Evolutionary conservation across 1,140 invertebrate species (phyloP).

Genomic region (Xylocopa sonorina): DNA sequence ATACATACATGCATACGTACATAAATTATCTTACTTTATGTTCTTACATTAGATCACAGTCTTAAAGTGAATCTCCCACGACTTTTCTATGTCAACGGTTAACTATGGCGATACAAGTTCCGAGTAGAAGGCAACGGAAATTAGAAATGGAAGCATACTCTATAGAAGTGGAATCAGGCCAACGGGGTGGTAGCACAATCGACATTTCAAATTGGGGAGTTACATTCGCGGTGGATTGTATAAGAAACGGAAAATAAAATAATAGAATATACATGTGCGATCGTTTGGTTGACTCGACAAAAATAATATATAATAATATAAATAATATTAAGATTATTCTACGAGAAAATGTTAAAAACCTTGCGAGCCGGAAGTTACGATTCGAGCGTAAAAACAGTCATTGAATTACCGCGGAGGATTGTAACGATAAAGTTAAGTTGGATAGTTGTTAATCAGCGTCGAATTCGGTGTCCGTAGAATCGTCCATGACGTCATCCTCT

Average conservation of each 20-base stretch:
- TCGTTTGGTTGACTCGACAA: no score
- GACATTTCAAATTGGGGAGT: background rate
- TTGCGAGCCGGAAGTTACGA: background rate
- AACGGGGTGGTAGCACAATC: background rate
- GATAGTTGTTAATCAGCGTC: conserved; percentile 65
- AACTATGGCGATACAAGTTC: no score
- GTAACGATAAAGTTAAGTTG: background rate
- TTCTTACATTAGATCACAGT: conserved; percentile 37
- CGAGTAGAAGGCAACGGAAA: background rate
- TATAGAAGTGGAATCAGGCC: background rate
- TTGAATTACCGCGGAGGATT: background rate
- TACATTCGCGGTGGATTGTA: background rate
- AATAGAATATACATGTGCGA: background rate
- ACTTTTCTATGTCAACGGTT: background rate
- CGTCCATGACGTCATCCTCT: conserved; percentile 63
- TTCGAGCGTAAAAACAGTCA: background rate
- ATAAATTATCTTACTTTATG: conserved; percentile 6
- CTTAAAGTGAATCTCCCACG: conserved; percentile 19
- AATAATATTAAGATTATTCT: no score
- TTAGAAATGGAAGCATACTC: conserved; percentile 31
- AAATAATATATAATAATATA: no score
- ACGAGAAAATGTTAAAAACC: background rate
- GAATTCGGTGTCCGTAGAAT: conserved; percentile 39
- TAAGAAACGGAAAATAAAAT: background rate
- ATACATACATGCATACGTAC: no score